Evolutionary conservation across 1,140 invertebrate species (phyloP).

Genomic region (Homalodisca vitripennis): DNA sequence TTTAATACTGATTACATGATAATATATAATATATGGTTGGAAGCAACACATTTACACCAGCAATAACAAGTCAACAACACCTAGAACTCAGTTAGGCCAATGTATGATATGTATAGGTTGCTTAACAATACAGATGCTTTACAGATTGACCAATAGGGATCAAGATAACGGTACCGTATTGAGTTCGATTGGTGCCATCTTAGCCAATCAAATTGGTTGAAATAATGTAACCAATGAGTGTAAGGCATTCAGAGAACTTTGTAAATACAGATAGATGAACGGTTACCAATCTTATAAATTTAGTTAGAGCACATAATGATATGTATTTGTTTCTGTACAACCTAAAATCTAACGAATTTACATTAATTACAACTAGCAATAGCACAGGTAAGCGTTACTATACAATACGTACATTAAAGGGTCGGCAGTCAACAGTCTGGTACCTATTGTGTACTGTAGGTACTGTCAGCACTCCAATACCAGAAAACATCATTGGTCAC

Average conservation of each 20-base stretch:
- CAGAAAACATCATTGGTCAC: too few species aligned
- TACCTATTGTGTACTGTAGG: too few species aligned
- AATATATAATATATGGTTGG: slow-evolving; percentile 9
- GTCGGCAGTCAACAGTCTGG: slow-evolving; percentile 13
- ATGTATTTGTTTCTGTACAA: slow-evolving; percentile 24
- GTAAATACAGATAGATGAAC: neutral
- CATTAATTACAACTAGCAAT: slow-evolving; percentile 18
- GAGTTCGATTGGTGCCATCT: neutral
- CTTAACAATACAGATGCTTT: slow-evolving; percentile 16
- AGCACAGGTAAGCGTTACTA: slow-evolving; percentile 8
- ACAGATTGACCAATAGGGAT: slow-evolving; percentile 24
- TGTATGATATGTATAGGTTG: slow-evolving; percentile 22
- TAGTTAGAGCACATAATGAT: slow-evolving; percentile 15
- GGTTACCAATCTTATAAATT: neutral
- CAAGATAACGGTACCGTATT: slow-evolving; percentile 18
- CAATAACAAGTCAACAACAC: slow-evolving; percentile 24
- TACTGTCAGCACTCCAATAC: too few species aligned
- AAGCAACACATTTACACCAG: slow-evolving; percentile 14
- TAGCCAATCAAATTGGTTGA: slow-evolving; percentile 6
- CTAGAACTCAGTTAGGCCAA: slow-evolving; percentile 21
- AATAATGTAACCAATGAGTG: neutral
- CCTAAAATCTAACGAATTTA: slow-evolving; percentile 16
- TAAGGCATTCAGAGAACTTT: slow-evolving; percentile 22
- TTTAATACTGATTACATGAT: slow-evolving; percentile 18
- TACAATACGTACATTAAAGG: neutral